These are phyloP conservation scores for Callaeas wilsoni DNA, from an alignment of 2,113 vertebrate species.

Conservation along the genomic window DNA sequence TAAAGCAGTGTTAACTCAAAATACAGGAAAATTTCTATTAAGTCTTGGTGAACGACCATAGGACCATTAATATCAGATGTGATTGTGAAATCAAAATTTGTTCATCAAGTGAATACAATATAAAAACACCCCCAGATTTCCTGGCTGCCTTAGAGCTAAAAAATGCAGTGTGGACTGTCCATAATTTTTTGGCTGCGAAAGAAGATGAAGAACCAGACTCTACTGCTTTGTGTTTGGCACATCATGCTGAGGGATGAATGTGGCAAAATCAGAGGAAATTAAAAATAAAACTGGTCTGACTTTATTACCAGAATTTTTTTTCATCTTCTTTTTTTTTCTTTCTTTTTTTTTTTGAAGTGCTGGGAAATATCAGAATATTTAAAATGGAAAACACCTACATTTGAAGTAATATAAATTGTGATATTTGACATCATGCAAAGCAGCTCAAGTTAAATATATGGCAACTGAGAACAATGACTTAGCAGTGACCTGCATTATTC, in stretches of 20 bases:
- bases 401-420: not conserved
- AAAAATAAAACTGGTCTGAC: not conserved
- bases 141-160: not conserved
- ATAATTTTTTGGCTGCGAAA: not conserved
- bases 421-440: not conserved
- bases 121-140: not conserved
- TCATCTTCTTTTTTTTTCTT: too few species aligned
- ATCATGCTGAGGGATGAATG: not conserved
- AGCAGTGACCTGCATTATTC: conserved; percentile 21
- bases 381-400: not conserved
- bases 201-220: not conserved
- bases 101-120: not conserved
- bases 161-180: not conserved
- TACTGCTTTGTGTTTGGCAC: not conserved
- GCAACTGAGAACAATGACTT: conserved; percentile 18
- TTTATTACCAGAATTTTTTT: not conserved
- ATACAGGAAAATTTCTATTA: not conserved
- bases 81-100: not conserved
- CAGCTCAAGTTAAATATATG: not conserved
- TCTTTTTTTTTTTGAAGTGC: not conserved
- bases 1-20: not conserved
- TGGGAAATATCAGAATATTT: not conserved
- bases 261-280: not conserved
- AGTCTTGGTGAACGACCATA: not conserved
- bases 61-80: not conserved